Percentiles rank a stretch among this genome's conserved stretches.
Evolutionary conservation across 2,113 vertebrate species (phyloP).

Genomic region (Sorex fumeus): DNA sequence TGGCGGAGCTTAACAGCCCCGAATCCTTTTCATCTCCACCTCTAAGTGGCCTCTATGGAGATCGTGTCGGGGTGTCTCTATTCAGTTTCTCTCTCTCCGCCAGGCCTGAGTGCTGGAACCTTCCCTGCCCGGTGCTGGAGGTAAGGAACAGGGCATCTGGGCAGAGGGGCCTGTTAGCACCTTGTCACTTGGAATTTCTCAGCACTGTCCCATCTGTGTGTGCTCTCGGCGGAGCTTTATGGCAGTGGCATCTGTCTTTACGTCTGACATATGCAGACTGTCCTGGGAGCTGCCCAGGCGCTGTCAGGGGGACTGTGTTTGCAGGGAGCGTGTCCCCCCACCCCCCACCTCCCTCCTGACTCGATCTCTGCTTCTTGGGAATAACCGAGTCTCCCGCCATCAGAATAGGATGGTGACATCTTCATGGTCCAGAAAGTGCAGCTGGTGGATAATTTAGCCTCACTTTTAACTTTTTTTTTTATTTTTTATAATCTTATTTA

Average conservation of each 20-base stretch:
- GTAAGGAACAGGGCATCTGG: background rate
- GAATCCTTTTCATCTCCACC: background rate
- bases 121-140: background rate
- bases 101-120: background rate
- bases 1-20: background rate
- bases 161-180: background rate
- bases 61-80: background rate
- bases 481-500: too few species aligned
- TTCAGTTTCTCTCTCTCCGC: background rate
- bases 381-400: background rate
- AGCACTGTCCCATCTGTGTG: background rate
- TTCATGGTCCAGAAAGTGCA: background rate
- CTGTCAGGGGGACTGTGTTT: background rate
- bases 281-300: background rate
- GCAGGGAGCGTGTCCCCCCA: rapidly evolving
- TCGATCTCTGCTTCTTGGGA: background rate
- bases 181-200: conserved; percentile 16
- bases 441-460: too few species aligned
- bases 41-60: background rate
- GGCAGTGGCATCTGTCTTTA: conserved; percentile 39
- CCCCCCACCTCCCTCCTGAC: background rate
- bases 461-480: too few species aligned
- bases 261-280: background rate
- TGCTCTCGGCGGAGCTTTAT: background rate
- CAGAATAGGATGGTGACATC: background rate